phyloP scores from a whole-genome alignment of 2,888 invertebrate genomes.

The Ectemnius continuus region DNA sequence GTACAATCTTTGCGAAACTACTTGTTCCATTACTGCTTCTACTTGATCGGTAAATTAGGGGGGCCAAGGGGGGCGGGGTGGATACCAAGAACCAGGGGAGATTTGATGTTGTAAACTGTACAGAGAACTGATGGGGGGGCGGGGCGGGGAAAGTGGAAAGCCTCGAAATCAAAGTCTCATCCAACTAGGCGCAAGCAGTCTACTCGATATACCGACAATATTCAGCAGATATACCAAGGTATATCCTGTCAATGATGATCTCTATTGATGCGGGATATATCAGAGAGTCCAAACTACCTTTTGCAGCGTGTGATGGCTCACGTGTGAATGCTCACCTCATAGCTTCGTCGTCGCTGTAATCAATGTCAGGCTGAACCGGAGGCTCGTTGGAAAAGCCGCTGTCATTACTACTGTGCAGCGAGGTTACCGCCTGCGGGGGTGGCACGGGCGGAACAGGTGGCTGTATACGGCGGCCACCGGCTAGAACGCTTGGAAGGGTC shows the following conservation, averaged over 20 bases:
- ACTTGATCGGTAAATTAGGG: too few relatives aligned
- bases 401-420: slow-evolving; percentile 94
- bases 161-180: slow-evolving; percentile 21
- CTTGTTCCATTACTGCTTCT: too few relatives aligned
- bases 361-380: slow-evolving; percentile 92
- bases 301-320: too few relatives aligned
- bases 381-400: slow-evolving; percentile 95
- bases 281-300: slow-evolving; percentile 29
- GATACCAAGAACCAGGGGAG: slow-evolving; percentile 27
- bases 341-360: slow-evolving; percentile 94
- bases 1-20: background rate
- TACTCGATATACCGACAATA: slow-evolving; percentile 23
- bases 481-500: slow-evolving; percentile 74
- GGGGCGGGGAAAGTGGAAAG: slow-evolving; percentile 40
- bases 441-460: slow-evolving; percentile 77
- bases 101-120: slow-evolving; percentile 14
- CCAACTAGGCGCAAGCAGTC: slow-evolving; percentile 43
- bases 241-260: too few relatives aligned
- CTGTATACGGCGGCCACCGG: slow-evolving; percentile 77
- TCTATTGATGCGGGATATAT: too few relatives aligned
- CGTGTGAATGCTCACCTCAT: slow-evolving; percentile 80
- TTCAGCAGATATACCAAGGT: background rate
- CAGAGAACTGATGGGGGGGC: too few relatives aligned
- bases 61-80: too few relatives aligned
- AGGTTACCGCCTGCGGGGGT: slow-evolving; percentile 79